Evolutionary conservation across 2,888 invertebrate species (phyloP), one percentile per base, ranked within the genome.

Genomic region (Lingula anatina): DNA sequence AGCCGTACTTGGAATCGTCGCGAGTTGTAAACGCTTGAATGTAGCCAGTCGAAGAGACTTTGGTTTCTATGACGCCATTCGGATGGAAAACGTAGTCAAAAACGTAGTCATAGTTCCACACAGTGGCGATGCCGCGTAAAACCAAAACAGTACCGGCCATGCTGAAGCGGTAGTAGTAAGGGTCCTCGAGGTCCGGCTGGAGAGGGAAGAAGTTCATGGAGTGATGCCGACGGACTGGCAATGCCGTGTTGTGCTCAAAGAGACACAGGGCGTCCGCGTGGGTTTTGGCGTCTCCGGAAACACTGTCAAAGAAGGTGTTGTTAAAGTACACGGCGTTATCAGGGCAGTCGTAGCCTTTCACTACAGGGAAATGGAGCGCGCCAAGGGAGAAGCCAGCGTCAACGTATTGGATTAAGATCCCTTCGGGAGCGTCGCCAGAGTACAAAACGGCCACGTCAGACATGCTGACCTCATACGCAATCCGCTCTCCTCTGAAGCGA

Each of bases 271-370:
- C 52, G 39, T 63, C 65, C 45, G 49, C 57, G 35, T 58, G 55
- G 37, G 38, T 47, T 7, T 47, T 50, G 3, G 64, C 64, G n/a
- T n/a, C n/a, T n/a, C n/a, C n/a, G n/a, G n/a, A n/a, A n/a, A n/a
- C n/a, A n/a, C n/a, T n/a, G 20, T 50, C 42, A 44, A 64, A 64
- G 45, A 63, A 59, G 46, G 58, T 55, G 18, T 62, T 47, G 44
- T 64, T 61, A 4, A 65, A 46, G 57, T 64, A 71, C 7, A 61
- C 48, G 2, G 73, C 66, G 1, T 67, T 64, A 28, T 63, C 60
- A 2, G 71, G 71, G 49, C 73, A 73, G 49, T 73, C 73, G 7
- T 69, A 58, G 0, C 73, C 73, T 1, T 64, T 61, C 18, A 67
- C 59, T 18, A 71, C 60, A 47, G 66, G 67, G 52, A 58, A 64